Conservation (phyloP, 2,888 invertebrate species). For the Diarsia mendica region DNA sequence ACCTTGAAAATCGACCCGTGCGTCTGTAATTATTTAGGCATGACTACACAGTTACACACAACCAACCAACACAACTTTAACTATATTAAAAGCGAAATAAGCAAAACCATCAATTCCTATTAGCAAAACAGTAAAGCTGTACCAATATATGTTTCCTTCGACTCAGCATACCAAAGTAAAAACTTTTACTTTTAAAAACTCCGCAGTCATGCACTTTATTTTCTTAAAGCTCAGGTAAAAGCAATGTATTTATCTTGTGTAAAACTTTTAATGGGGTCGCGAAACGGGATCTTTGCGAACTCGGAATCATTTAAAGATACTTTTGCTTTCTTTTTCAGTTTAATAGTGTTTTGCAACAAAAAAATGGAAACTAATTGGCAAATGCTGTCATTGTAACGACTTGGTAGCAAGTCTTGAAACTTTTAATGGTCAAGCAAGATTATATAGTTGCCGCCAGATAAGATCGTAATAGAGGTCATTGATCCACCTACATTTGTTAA, state of each 20-base stretch:
- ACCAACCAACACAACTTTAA: too few species aligned
- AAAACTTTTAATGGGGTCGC: constrained; percentile 68
- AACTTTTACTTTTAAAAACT: constrained; percentile 35
- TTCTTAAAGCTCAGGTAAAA: constrained; percentile 43
- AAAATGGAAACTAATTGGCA: constrained; percentile 19
- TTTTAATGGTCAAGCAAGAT: constrained; percentile 27
- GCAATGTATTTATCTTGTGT: constrained; percentile 59
- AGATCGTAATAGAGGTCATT: too few species aligned
- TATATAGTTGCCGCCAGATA: too few species aligned
- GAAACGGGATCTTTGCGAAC: constrained; percentile 26
- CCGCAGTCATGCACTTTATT: constrained; percentile 31
- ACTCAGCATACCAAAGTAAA: background rate
- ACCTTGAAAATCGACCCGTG: too few species aligned
- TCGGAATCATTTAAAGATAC: constrained; percentile 31
- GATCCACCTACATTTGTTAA: too few species aligned
- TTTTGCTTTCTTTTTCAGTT: constrained; percentile 6
- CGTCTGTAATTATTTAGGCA: too few species aligned
- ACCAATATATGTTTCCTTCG: background rate
- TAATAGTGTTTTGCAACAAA: constrained; percentile 3
- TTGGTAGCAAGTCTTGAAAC: constrained; percentile 4
- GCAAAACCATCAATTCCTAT: background rate
- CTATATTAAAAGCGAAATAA: too few species aligned
- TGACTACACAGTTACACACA: too few species aligned
- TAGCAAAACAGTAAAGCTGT: background rate
- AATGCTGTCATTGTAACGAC: background rate